phyloP scores from a whole-genome alignment of 23 tunicate genomes.

The Oikopleura dioica region DNA sequence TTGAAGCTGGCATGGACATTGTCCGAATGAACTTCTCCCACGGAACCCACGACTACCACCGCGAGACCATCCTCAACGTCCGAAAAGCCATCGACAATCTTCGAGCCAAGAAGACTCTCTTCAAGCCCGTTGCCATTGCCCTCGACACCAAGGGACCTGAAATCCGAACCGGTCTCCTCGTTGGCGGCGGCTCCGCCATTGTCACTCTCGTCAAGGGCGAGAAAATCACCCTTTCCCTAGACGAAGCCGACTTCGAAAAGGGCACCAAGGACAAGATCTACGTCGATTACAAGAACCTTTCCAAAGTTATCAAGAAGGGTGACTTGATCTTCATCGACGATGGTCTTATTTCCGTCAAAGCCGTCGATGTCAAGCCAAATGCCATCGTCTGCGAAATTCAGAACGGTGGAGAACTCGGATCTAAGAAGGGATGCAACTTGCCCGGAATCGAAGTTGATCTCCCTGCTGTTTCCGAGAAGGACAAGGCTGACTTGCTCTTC shows the following conservation, averaged over 20 bases:
- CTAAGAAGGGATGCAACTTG: conserved; percentile 62
- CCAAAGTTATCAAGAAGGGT: conserved; percentile 55
- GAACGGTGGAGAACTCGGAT: conserved; percentile 87
- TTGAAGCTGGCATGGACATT: conserved; percentile 74
- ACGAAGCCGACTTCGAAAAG: conserved; percentile 26
- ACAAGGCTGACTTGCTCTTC: conserved; percentile 61
- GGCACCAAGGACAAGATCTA: conserved; percentile 33
- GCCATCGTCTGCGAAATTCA: conserved; percentile 68
- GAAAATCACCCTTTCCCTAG: conserved; percentile 35
- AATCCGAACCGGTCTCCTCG: conserved; percentile 63
- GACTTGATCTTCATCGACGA: conserved; percentile 72
- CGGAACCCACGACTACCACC: conserved; percentile 81
- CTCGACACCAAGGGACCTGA: conserved; percentile 95
- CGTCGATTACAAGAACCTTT: conserved; percentile 65
- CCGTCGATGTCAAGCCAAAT: conserved; percentile 26
- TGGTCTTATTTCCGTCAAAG: conserved; percentile 66
- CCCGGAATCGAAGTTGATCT: conserved; percentile 91
- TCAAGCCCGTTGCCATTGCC: conserved; percentile 77
- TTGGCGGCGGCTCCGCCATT: conserved; percentile 93
- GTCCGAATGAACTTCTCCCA: conserved; percentile 88
- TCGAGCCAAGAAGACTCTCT: conserved; percentile 22
- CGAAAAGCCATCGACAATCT: conserved; percentile 58
- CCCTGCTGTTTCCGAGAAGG: conserved; percentile 89
- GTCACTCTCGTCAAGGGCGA: conserved; percentile 58
- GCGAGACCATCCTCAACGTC: conserved; percentile 40